These are phyloP conservation scores for Periophthalmus modestus DNA, from an alignment of 2,113 vertebrate species.

Conservation along the genomic window DNA sequence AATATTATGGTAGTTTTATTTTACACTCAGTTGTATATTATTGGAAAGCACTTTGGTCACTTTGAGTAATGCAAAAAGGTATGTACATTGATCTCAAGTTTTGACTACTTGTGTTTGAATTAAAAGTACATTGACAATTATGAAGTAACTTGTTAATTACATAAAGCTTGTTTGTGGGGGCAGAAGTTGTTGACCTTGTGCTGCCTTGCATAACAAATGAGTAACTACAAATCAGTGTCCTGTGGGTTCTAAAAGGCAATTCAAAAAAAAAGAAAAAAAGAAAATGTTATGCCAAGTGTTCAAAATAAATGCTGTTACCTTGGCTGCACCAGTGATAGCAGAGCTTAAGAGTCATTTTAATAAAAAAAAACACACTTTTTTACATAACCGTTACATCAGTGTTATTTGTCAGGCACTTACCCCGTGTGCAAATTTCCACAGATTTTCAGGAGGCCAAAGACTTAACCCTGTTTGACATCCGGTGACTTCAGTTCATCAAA, in stretches of 20 bases:
- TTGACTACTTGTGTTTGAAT: too few species aligned
- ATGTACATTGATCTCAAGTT: too few species aligned
- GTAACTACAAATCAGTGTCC: neutral
- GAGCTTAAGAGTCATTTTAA: neutral
- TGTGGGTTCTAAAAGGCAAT: neutral
- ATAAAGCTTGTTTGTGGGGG: neutral
- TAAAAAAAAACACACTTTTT: neutral
- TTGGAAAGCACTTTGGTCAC: too few species aligned
- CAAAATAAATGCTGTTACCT: neutral
- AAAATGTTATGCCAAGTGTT: neutral
- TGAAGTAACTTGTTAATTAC: neutral
- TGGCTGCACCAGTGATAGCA: neutral
- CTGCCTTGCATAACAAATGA: neutral
- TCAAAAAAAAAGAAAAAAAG: too few species aligned
- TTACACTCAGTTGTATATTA: too few species aligned
- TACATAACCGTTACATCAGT: slow-evolving; percentile 1
- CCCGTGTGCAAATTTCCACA: neutral
- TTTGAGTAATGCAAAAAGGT: too few species aligned
- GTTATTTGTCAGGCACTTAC: neutral
- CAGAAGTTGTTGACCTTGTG: neutral
- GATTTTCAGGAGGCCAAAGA: too few species aligned
- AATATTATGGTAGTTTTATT: neutral
- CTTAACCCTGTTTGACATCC: neutral
- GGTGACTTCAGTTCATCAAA: neutral
- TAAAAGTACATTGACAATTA: too few species aligned